Evolutionary conservation across 2,888 invertebrate species (phyloP).

Genomic region (Chalcosyrphus nemorum): DNA sequence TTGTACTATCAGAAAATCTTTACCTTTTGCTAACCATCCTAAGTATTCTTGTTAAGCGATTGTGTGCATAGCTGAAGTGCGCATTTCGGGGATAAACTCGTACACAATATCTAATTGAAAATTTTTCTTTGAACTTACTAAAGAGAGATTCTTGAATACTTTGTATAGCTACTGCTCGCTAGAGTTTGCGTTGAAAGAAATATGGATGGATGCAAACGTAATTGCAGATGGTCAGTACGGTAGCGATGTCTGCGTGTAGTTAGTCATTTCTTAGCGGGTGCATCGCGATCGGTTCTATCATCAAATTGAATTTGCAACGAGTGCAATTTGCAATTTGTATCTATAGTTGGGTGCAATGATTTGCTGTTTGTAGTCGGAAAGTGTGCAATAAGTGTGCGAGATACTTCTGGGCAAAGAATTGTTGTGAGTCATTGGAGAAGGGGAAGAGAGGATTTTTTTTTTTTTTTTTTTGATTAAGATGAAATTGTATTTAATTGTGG

Average conservation of each 20-base stretch:
- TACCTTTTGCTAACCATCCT: slow-evolving; percentile 30
- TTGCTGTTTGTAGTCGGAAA: background rate
- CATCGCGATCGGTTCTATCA: slow-evolving; percentile 54
- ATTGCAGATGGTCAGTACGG: background rate
- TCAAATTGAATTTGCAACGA: slow-evolving; percentile 41
- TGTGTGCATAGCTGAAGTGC: slow-evolving; percentile 9
- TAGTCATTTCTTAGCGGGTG: slow-evolving; percentile 5
- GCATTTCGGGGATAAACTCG: background rate
- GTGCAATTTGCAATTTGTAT: slow-evolving; percentile 30
- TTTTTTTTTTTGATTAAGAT: too few relatives aligned
- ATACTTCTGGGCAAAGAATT: slow-evolving; percentile 10
- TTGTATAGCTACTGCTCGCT: background rate
- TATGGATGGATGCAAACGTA: slow-evolving; percentile 29
- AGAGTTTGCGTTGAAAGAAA: slow-evolving; percentile 22
- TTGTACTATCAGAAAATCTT: background rate
- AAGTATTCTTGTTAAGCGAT: slow-evolving; percentile 31
- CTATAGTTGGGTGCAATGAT: slow-evolving; percentile 1
- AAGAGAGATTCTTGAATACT: background rate
- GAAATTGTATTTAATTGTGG: too few relatives aligned
- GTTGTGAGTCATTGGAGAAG: background rate
- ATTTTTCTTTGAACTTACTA: slow-evolving; percentile 9
- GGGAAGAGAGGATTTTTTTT: too few relatives aligned
- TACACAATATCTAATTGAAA: slow-evolving; percentile 22
- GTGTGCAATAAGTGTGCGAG: slow-evolving; percentile 16
- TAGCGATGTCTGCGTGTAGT: background rate